phyloP scores from a whole-genome alignment of 2,797 vertebrate species.

The Ptychadena robeensis region DNA sequence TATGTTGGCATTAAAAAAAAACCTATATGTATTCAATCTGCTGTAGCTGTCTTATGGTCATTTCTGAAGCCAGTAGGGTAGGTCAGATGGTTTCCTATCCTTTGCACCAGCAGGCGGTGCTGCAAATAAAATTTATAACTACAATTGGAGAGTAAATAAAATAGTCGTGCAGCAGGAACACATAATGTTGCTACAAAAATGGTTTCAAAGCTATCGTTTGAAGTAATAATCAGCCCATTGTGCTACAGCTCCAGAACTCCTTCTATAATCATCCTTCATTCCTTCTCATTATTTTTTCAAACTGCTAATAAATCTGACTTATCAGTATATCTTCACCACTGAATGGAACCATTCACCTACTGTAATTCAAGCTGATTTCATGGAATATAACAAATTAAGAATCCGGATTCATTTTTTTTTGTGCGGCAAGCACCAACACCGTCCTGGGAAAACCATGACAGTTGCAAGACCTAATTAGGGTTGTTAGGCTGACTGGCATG shows the following conservation, averaged over 20 bases:
- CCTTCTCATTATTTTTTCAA: not conserved
- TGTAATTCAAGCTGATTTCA: not conserved
- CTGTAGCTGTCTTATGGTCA: too few species aligned
- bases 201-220: not conserved
- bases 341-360: not conserved
- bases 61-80: too few species aligned
- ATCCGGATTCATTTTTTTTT: conserved; percentile 12
- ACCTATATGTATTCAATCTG: too few species aligned
- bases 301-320: not conserved
- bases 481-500: conserved; percentile 10
- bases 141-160: too few species aligned
- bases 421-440: not conserved
- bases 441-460: conserved; percentile 1
- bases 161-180: not conserved
- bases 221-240: not conserved
- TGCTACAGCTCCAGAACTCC: not conserved
- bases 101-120: not conserved
- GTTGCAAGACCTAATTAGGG: conserved; percentile 7
- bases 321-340: not conserved
- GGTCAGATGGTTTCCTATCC: not conserved
- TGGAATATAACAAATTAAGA: not conserved
- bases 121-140: not conserved
- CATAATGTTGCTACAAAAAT: too few species aligned
- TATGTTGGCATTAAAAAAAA: too few species aligned
- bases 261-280: not conserved